Evolutionary conservation across 2,113 vertebrate species (phyloP).

Genomic region (Condylura cristata): DNA sequence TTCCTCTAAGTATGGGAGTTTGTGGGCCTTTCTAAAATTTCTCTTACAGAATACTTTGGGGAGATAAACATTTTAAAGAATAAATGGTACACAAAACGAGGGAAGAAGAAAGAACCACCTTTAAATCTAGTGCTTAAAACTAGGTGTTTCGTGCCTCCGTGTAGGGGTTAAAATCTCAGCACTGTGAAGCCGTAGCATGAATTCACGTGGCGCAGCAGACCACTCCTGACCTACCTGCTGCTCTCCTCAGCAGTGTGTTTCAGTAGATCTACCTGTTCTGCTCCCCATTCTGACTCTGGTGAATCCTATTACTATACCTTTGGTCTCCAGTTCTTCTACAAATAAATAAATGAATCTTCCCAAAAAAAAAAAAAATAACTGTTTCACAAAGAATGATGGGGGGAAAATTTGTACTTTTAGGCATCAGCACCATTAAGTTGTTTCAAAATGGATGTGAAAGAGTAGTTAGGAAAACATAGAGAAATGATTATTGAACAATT

Average conservation of each 20-base stretch:
- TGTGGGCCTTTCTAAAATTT: neutral
- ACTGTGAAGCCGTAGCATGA: too few species aligned
- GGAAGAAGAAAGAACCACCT: neutral
- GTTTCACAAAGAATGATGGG: neutral
- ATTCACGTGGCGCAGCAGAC: too few species aligned
- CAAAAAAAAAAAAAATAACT: too few species aligned
- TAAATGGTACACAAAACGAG: neutral
- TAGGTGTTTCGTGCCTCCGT: neutral
- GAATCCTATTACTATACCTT: too few species aligned
- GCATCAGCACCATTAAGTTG: neutral
- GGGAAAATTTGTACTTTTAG: neutral
- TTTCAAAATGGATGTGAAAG: neutral
- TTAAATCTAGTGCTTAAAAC: neutral
- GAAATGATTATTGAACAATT: neutral
- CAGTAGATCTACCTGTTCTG: too few species aligned
- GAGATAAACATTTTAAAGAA: neutral
- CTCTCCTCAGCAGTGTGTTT: too few species aligned
- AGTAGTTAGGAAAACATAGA: neutral
- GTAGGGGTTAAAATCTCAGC: too few species aligned
- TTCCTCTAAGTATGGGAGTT: neutral
- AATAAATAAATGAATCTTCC: too few species aligned
- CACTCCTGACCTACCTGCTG: too few species aligned
- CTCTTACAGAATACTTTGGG: neutral
- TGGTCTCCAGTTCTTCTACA: too few species aligned
- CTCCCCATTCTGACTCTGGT: too few species aligned